Evolutionary conservation across 1,140 invertebrate species (phyloP), one percentile per base, ranked within the genome.

Genomic region (Zaprionus camerounensis): DNA sequence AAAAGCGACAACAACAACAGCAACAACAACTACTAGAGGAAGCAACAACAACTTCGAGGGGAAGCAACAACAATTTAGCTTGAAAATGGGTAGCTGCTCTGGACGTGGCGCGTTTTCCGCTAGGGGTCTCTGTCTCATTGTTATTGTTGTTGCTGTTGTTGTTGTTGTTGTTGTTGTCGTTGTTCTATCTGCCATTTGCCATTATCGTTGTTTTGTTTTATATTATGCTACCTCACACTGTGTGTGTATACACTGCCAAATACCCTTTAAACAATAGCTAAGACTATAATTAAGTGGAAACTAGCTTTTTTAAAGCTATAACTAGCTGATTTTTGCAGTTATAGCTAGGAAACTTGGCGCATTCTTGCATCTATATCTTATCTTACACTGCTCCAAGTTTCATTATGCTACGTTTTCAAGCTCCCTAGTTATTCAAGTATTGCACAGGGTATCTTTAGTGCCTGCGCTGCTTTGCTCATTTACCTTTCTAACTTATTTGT

Each of bases 201-300:
- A 81, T 88, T 87, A 87, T 87, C 81, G 83, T 80, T 67, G 68
- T 76, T 83, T 76, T 65, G 49, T 79, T 68, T 64, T 80, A 31
- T 68, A 62, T 72, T 70, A 62, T 72, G 62, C 62, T 65, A 5
- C 17, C n/a, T 7, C 7, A 7, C 0, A 0, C 2, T 7, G 2
- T 44, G n/a, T 17, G 7, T 7, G 2, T 44, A 2, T 17, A 2
- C 41, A 34, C 41, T 46, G 6, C 2, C 3, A 17, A 2, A 58
- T 57, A 65, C 62, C 62, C 62, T 65, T 49, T 65, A 49, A 22
- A 11, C 20, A 22, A 24, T 5, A 5, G 2, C 0, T 3, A 3
- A 15, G 24, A 26, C 22, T 28, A 15, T 57, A 0, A 0, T 31
- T 0, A 0, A 31, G 9, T 31, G 9, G 0, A 3, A 5, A 46